phyloP scores from a whole-genome alignment of 1,140 invertebrate genomes.

The Magallana angulata region DNA sequence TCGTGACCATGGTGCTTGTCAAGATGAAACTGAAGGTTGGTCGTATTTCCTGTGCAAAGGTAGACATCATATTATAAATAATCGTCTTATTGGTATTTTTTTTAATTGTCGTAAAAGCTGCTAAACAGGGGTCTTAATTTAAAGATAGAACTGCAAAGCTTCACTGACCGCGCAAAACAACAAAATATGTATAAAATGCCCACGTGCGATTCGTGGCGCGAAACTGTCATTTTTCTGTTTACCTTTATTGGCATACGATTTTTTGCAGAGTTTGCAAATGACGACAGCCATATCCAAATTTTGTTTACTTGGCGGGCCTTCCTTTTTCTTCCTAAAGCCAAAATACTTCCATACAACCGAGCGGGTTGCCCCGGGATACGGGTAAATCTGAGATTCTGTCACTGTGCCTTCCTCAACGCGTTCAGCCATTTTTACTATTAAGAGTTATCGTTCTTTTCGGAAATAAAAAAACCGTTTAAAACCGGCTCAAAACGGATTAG shows the following conservation, averaged over 20 bases:
- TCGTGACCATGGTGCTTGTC: no score
- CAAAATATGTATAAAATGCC: background rate
- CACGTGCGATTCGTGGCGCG: background rate
- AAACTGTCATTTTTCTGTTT: background rate
- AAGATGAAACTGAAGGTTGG: background rate
- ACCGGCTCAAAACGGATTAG: no score
- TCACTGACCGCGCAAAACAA: background rate
- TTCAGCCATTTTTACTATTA: background rate
- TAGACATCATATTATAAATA: background rate
- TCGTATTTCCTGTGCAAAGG: background rate
- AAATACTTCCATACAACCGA: background rate
- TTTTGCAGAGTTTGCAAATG: background rate
- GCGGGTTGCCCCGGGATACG: background rate
- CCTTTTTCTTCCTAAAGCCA: background rate
- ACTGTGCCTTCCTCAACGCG: background rate
- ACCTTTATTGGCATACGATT: slow-evolving; percentile 7
- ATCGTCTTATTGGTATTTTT: background rate
- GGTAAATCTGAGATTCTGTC: background rate
- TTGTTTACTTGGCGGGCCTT: background rate
- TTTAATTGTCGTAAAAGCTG: background rate
- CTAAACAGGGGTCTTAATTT: background rate
- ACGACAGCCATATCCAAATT: background rate
- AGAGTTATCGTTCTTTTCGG: no score
- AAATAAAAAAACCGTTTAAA: no score
- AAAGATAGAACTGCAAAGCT: background rate